These are phyloP conservation scores for Zaprionus capensis DNA, from an alignment of 1,140 invertebrate genomes.

Conservation along the genomic window DNA sequence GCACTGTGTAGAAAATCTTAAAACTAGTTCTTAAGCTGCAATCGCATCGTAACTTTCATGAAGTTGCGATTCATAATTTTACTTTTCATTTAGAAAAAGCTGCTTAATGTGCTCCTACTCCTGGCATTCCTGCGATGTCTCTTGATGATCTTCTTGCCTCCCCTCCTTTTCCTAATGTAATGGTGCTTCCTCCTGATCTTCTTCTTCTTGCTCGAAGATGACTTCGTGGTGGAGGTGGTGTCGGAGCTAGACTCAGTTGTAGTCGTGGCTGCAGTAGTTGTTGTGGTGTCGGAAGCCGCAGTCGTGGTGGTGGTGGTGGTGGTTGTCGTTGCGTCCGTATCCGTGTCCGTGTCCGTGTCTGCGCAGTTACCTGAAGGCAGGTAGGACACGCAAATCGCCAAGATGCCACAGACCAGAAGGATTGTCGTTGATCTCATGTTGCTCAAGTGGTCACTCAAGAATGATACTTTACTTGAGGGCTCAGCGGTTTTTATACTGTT, in stretches of 20 bases:
- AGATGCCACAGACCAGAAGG: not conserved
- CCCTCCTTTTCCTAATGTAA: not conserved
- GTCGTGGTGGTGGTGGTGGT: not conserved
- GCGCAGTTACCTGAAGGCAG: not conserved
- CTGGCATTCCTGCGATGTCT: not conserved
- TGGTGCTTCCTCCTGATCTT: not conserved
- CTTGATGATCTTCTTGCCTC: not conserved
- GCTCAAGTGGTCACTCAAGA: not conserved
- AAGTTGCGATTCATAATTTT: no score
- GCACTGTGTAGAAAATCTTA: not conserved
- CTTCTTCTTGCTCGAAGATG: not conserved
- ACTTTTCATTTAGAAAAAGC: no score
- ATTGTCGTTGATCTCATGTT: conserved; percentile 8
- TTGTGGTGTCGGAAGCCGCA: not conserved
- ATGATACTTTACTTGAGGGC: not conserved
- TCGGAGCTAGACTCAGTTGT: not conserved
- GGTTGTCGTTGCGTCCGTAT: not conserved
- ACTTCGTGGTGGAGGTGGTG: not conserved
- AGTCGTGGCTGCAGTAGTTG: not conserved
- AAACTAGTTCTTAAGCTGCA: not conserved
- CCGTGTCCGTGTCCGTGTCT: not conserved
- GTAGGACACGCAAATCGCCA: conserved; percentile 10
- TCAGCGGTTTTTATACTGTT: conserved; percentile 10
- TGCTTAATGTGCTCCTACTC: not conserved
- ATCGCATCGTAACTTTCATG: no score